Base-by-base conservation (phyloP, 2,888 invertebrate genomes). In the Andrena praecox region DNA sequence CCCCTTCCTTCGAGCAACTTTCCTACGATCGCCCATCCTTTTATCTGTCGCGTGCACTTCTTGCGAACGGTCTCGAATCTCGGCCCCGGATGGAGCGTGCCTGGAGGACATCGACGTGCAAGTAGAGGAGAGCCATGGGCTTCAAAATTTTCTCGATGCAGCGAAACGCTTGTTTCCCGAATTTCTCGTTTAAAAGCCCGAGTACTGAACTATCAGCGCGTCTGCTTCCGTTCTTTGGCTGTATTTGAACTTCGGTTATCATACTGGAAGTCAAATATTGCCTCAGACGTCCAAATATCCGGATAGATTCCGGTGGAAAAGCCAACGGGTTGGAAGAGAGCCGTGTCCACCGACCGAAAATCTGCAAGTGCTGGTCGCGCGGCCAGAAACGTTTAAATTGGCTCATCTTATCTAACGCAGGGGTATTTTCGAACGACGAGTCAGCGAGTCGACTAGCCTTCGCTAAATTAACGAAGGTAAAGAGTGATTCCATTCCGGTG, bases 1-100 rank as follows among this genome's bases (percentile, higher is more conserved):
- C 66, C 33, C 63, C 20, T 31, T 42, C 24, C 31, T n/a, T 54
- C 20, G 20, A 24, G 60, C 54, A 64, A 59, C 62, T 52, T 56
- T 56, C 67, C 52, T 31, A 54, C 62, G 27, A 81, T 52, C 64
- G 48, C 4, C 33, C 60, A 35, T 60, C 77, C 8, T 27, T 67
- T 31, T 48, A 24, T 24, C 73, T 24, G 12, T 59, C 67, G 67
- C 73, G 69, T 50, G 52, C 74, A 48, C 50, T 69, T 79, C 54
- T 78, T 56, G 70, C 78, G 77, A 67, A 54, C 42, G 63, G 56
- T 42, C 56, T 69, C 67, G 67, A 72, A 10, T 27, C 71, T 33
- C 62, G 71, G 16, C 52, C 27, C 54, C 2, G 20, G 2, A 10
- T 24, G 68, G 63, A 68, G 56, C 80, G 67, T 72, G 67, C 70